Base-by-base conservation (phyloP, 2,888 invertebrate genomes). In the Tetanocera ferruginea region DNA sequence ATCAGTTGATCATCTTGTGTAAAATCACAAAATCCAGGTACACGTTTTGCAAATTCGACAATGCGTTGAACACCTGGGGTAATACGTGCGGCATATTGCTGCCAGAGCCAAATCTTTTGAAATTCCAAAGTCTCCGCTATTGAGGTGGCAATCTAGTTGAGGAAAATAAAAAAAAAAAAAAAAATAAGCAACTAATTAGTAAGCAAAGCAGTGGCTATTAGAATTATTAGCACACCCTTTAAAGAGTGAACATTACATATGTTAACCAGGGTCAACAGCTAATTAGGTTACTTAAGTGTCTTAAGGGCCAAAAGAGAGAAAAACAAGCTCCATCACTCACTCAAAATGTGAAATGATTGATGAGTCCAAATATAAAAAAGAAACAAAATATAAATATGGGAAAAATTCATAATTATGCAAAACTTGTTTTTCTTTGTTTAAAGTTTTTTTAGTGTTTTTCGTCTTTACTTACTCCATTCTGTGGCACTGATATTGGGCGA, bases 1-100 rank as follows among this genome's bases (percentile, higher is more conserved):
- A 98, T 97, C 84, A 99, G 92, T 90, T 99, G 98, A 91, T 98
- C 98, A 88, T 98, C 98, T 90, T 98, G 98, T 76, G 95, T 93
- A 84, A 98, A 93, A 83, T 94, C 94, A 87, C 94, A 93, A 91
- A 98, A 98, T 82, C 97, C 97, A 81, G 98, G 98, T 84, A 98
- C 94, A 84, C 96, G 92, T 90, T 99, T 99, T 76, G 97, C 97
- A 89, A 98, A 98, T 90, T 98, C 98, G 43, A 99, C 98, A 83
- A 98, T 95, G 89, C 95, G 94, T 87, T 97, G 96, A 76, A 98
- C 97, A 84, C 95, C 94, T 6, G 98, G 97, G 14, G 97, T 97
- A 87, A 98, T 94, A 80, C 95, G 94, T 71, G 92, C 90, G 17
- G 98, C 96, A 87, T 97, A 93, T 86, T 96, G 94, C 88, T 96